Base-by-base conservation (phyloP, 2,888 invertebrate species). In the Mythimna lalbum region DNA sequence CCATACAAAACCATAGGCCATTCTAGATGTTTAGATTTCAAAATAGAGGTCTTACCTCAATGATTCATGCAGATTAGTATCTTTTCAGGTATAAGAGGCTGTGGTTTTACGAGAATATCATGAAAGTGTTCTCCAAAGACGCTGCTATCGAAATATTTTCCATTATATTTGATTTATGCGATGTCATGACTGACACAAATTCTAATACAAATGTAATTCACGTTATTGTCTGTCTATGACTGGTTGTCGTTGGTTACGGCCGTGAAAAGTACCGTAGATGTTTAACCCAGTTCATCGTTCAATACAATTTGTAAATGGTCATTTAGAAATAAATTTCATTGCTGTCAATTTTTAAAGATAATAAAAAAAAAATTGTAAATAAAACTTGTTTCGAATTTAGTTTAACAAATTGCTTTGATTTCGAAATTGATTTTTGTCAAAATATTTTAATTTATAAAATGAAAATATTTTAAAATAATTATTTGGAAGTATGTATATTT, bases 181-280 rank as follows among this genome's bases (percentile, higher is more conserved):
- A 63, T 79, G 19, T 65, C 64, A 69, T 56, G 66, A 78, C 50
- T 52, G 67, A 70, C 69, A 69, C 23, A 1, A 63, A 68, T 78
- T 78, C 17, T 65, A 55, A 27, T 56, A 56, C 23, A 56, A 64
- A 64, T 64, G 27, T 61, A 62, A 69, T 67, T 79, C 56, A 67
- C 33, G 66, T 59, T 49, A 60, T 60, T 12, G 57, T 31, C 21
- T 47, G 56, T 66, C 50, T 63, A n/a, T 65, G 31, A 56, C 33
- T 56, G 43, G 39, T 60, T 55, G 67, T 57, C 7, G 50, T 52
- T 62, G 66, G 60, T 70, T 62, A 78, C 62, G 55, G 27, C 72
- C 78, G 31, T 78, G 64, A 72, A 77, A 64, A 72, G 31, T 49
- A 70, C 36, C 56, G 57, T 55, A 49, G 27, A 60, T 53, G 60